Evolutionary conservation across 2,797 vertebrate species (phyloP), one percentile per base, ranked within the genome.

Genomic region (Miichthys miiuy): DNA sequence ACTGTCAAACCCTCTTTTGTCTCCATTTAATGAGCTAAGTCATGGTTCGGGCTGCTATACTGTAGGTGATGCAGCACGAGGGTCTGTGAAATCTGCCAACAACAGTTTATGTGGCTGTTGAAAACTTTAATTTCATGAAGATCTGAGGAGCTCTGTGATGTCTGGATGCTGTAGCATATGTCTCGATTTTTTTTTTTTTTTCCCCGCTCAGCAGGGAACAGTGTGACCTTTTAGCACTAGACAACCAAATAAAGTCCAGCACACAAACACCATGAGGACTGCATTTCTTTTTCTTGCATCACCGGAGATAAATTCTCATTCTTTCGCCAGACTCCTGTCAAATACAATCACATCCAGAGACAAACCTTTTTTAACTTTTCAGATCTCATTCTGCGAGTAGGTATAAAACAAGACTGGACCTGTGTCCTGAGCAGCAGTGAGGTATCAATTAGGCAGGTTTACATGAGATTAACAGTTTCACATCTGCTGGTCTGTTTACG

Each of bases 1-100:
- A 87, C 88, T 88, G 86, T 91, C 87, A 85, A 74, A 75, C 57
- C 64, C 70, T 65, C 62, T 82, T 84, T 82, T 89, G 87, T 88
- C 86, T 85, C 73, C 52, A 4, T 88, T 71, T 84, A 90, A 87
- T 82, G 74, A 88, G 83, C 71, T 51, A 48, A 68, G 77, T 83
- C 73, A 77, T 55, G 77, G 79, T 72, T 68, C 2, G 11, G 47
- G 65, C 52, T 55, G 63, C 69, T 56, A 11, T n/a, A 30, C 55
- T 68, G 52, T 73, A 55, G 86, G 75, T 77, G 67, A 82, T 48
- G 66, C 75, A 69, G 74, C 55, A 56, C 13, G 0, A 67, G 55
- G 70, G 47, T 52, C 69, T 55, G 67, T 75, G 57, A 61, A 65
- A 79, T 82, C 61, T 68, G 63, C 58, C 78, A 27, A 77, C 73